A percentile compares a stretch with the other conserved stretches of the same genome.
phyloP scores from a whole-genome alignment of 2,888 invertebrate species.

The Mimumesa dahlbomi region DNA sequence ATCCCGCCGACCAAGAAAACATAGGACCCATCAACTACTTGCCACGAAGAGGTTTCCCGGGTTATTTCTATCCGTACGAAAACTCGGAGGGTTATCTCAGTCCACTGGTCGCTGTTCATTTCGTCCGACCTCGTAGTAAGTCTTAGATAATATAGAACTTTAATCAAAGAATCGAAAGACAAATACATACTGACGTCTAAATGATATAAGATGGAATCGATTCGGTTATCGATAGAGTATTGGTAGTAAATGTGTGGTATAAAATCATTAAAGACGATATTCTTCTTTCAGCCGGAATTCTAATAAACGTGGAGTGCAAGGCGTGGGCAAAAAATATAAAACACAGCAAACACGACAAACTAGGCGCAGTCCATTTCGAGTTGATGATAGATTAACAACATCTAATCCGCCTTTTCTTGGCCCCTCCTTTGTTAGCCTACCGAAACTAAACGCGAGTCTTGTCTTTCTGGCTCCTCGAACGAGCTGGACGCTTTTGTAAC shows the following conservation, averaged over 20 bases:
- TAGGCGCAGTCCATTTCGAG: constrained; percentile 89
- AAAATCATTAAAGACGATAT: constrained; percentile 6
- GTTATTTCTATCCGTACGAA: constrained; percentile 93
- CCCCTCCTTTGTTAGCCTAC: constrained; percentile 32
- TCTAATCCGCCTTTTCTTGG: constrained; percentile 6
- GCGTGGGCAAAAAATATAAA: constrained; percentile 87
- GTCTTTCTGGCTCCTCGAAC: constrained; percentile 33
- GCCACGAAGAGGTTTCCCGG: constrained; percentile 92
- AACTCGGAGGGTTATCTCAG: constrained; percentile 94
- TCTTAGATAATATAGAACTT: constrained; percentile 55
- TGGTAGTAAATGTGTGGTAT: no score
- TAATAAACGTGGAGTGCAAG: constrained; percentile 87
- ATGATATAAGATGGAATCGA: no score
- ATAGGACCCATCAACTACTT: constrained; percentile 92
- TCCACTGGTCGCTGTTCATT: constrained; percentile 92
- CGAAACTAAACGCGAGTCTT: constrained; percentile 41
- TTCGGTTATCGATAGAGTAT: no score
- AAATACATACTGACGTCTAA: no score
- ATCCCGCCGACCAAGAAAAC: constrained; percentile 95
- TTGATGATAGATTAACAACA: constrained; percentile 82
- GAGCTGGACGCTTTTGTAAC: constrained; percentile 21
- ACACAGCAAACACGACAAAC: constrained; percentile 85
- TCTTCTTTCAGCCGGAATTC: constrained; percentile 82
- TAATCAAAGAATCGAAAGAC: no score
- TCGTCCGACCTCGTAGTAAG: constrained; percentile 91